phyloP scores from a whole-genome alignment of 2,888 invertebrate species.

The Chironomus tentans region DNA sequence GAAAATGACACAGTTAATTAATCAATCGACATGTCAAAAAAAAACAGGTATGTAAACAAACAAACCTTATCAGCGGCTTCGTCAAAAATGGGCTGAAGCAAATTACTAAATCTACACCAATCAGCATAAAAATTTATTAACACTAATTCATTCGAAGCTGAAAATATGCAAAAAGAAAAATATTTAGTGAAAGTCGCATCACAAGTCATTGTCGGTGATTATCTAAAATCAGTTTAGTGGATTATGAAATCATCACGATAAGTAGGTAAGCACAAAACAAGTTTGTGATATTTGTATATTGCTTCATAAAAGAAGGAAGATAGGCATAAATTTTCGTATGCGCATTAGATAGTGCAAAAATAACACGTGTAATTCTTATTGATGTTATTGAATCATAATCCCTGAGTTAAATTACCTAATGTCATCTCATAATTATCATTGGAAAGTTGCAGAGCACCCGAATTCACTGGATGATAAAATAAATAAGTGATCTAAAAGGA shows the following conservation, averaged over 20 bases:
- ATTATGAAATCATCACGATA: too few relatives aligned
- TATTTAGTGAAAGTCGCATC: constrained; percentile 25
- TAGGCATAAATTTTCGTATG: too few relatives aligned
- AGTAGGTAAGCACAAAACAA: too few relatives aligned
- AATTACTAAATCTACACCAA: constrained; percentile 98
- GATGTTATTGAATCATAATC: too few relatives aligned
- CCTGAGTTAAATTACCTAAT: constrained; percentile 53
- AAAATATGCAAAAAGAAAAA: constrained; percentile 38
- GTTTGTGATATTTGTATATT: too few relatives aligned
- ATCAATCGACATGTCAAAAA: not conserved
- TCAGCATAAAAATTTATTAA: constrained; percentile 99
- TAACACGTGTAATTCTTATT: too few relatives aligned
- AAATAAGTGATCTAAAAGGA: not conserved
- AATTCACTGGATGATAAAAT: constrained; percentile 11
- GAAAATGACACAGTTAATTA: not conserved
- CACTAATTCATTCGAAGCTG: constrained; percentile 92
- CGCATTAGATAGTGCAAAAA: too few relatives aligned
- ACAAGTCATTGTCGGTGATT: too few relatives aligned
- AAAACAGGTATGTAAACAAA: constrained; percentile 23
- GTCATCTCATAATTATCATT: constrained; percentile 75
- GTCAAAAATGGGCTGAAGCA: constrained; percentile 92
- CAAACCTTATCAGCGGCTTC: constrained; percentile 82
- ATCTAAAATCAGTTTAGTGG: too few relatives aligned
- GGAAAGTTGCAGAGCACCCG: constrained; percentile 70
- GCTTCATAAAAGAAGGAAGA: too few relatives aligned